These are phyloP conservation scores for Notocelia uddmanniana DNA, from an alignment of 2,888 invertebrate species.

Conservation along the genomic window DNA sequence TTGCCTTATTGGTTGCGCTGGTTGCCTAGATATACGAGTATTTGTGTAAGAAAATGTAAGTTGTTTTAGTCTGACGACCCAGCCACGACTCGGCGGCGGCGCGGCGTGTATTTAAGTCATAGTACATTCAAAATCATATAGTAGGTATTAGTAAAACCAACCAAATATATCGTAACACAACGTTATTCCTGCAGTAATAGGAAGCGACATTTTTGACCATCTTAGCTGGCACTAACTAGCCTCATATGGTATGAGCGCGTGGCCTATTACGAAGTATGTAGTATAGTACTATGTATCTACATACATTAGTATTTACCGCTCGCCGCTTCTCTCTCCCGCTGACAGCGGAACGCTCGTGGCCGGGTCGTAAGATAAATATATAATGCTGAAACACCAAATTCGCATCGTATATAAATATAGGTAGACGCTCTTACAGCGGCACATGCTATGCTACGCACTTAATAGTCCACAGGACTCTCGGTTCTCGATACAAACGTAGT, in stretches of 20 bases:
- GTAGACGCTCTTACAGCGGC: background rate
- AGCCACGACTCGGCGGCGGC: background rate
- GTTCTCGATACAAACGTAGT: too few relatives aligned
- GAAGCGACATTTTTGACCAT: too few relatives aligned
- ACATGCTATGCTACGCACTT: background rate
- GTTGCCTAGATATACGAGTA: constrained; percentile 8
- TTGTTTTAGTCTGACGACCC: background rate
- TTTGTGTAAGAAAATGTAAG: background rate
- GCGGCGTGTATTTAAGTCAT: background rate
- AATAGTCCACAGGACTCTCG: too few relatives aligned
- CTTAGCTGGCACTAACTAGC: too few relatives aligned
- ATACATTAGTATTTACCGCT: background rate
- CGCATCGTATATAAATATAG: background rate
- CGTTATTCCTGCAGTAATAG: too few relatives aligned
- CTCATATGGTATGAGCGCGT: background rate
- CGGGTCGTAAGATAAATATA: background rate
- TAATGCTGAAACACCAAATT: background rate
- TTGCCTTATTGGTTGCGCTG: constrained; percentile 21
- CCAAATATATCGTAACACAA: too few relatives aligned
- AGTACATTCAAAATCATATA: background rate
- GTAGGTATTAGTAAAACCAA: too few relatives aligned
- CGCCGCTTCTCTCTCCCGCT: background rate
- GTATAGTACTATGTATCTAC: background rate
- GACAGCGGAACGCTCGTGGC: background rate
- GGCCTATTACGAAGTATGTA: background rate